Evolutionary conservation across 2,113 vertebrate genomes (phyloP), one percentile per base, ranked within the genome.

Genomic region (Myiopsitta monachus): DNA sequence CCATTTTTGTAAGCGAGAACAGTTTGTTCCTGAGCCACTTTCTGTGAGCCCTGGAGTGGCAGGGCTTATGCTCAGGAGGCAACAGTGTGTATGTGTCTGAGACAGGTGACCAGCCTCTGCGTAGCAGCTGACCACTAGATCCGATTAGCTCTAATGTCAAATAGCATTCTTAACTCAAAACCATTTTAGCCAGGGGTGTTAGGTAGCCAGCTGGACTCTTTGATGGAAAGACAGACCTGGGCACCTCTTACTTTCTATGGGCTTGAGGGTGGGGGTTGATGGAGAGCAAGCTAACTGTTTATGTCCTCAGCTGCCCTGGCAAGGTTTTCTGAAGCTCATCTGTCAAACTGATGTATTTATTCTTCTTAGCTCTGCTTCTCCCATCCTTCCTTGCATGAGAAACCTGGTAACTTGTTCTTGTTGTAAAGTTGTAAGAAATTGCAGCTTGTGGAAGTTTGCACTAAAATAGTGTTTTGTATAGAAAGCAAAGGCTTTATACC

Each of bases 311-410:
- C 24, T 49, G 39, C 55, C 9, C 2, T 17, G 33, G 33, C 39
- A 62, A 64, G 51, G 18, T 36, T 68, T 28, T 82, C 52, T 41
- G 12, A 74, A 87, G 63, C 63, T 73, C 4, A 17, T 67, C 18
- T 3, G 0, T 76, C 26, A 52, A 51, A 11, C 3, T 22, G 47
- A 26, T 0, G 0, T 46, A n/a, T 18, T 80, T 89, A 14, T 61
- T 91, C 1, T 61, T 44, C 63, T 69, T 59, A 9, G 18, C 24
- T 87, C 14, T 4, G 4, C 1, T 47, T 51, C 19, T 49, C 78
- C 33, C 23, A 10, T 36, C n/a, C 23, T 49, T 73, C 33, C 21
- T 23, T 68, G 31, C 23, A 3, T 0, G 3, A 15, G 33, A 67
- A 84, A 6, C 41, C 26, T 67, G 39, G 15, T 51, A 33, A 8